phyloP scores from a whole-genome alignment of 1,140 invertebrate species.

The Drosophila ficusphila region DNA sequence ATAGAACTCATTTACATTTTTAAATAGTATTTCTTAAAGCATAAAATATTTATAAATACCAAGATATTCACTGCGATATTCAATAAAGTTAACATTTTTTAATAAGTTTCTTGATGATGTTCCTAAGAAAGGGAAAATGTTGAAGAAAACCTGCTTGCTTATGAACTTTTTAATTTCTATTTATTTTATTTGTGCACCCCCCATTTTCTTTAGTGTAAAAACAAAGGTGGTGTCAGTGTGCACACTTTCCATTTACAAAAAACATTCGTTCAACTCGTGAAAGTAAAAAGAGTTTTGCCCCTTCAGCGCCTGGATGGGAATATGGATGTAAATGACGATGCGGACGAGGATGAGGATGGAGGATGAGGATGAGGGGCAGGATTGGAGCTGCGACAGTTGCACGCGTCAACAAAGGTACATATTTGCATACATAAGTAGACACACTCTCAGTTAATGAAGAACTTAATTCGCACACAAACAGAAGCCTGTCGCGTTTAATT shows the following conservation, averaged over 20 bases:
- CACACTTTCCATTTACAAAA: neutral
- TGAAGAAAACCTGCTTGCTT: no score
- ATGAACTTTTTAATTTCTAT: neutral
- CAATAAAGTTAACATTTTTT: no score
- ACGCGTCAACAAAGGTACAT: neutral
- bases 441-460: constrained; percentile 12
- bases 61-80: no score
- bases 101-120: no score
- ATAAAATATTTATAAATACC: no score
- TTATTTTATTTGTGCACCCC: neutral
- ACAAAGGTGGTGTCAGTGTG: neutral
- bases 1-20: no score
- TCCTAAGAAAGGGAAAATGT: no score
- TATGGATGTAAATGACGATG: neutral
- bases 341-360: neutral
- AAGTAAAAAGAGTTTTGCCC: neutral
- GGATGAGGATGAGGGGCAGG: constrained; percentile 1
- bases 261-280: neutral
- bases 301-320: neutral
- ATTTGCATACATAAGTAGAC: constrained; percentile 23
- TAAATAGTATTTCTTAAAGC: no score
- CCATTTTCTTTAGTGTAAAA: neutral
- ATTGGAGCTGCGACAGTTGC: neutral
- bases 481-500: constrained; percentile 15
- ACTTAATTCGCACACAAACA: constrained; percentile 27